These are phyloP conservation scores for Caenorhabditis sp. DNA, from an alignment of 2,888 invertebrate genomes.

Conservation along the genomic window DNA sequence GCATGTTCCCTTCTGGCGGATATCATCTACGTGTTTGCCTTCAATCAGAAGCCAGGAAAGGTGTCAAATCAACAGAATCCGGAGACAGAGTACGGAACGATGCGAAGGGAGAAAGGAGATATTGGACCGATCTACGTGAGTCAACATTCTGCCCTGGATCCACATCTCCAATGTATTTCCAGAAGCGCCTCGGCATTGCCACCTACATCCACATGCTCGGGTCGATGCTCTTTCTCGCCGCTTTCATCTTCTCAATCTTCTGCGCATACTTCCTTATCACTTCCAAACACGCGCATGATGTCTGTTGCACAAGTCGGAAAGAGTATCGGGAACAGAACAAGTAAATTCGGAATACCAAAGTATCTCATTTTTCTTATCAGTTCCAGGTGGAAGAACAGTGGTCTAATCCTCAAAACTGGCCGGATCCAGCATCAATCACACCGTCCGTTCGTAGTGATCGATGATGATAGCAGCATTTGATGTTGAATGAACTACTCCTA, in stretches of 20 bases:
- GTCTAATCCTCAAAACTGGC: constrained; percentile 54
- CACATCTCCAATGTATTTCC: constrained; percentile 21
- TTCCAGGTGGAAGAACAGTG: constrained; percentile 56
- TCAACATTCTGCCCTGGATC: no score
- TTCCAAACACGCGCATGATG: constrained; percentile 60
- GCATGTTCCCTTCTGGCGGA: constrained; percentile 72
- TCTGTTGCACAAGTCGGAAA: constrained; percentile 63
- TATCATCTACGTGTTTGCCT: constrained; percentile 69
- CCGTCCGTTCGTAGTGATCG: constrained; percentile 69
- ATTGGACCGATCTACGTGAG: constrained; percentile 42
- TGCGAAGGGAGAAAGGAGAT: constrained; percentile 33
- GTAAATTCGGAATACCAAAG: constrained; percentile 5
- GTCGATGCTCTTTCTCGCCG: constrained; percentile 56
- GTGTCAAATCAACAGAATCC: constrained; percentile 10
- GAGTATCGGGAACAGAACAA: constrained; percentile 63
- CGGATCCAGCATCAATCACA: constrained; percentile 32
- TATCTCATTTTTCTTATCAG: neutral
- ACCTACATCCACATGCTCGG: constrained; percentile 67
- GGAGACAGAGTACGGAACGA: constrained; percentile 3
- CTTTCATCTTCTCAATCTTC: constrained; percentile 69
- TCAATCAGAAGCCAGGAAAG: constrained; percentile 53
- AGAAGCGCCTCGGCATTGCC: constrained; percentile 66
- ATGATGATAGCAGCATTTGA: constrained; percentile 69
- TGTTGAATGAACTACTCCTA: neutral
- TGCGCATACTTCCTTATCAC: constrained; percentile 72